Evolutionary conservation across 2,797 vertebrate species (phyloP).

Genomic region (Allobates femoralis): DNA sequence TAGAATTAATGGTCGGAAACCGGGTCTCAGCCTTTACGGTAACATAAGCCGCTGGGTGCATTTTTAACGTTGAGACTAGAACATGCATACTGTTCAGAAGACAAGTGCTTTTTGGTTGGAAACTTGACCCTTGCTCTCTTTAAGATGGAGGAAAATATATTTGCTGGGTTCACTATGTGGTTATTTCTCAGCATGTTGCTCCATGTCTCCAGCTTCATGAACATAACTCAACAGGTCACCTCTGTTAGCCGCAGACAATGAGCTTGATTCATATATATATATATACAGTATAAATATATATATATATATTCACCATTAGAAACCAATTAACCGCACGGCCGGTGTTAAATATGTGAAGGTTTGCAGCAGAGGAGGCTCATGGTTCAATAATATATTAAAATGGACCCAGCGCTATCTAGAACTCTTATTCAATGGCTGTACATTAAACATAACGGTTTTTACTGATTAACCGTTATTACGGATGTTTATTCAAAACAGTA

Average conservation of each 20-base stretch:
- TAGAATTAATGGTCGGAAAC: conserved; percentile 7
- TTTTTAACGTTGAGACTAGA: conserved; percentile 10
- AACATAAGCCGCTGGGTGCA: conserved; percentile 7
- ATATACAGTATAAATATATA: too few species aligned
- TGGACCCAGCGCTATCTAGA: too few species aligned
- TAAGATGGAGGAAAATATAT: conserved; percentile 51
- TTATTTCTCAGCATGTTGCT: conserved; percentile 57
- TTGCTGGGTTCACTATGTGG: conserved; percentile 49
- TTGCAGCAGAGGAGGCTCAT: neutral
- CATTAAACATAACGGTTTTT: too few species aligned
- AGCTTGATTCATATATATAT: conserved; percentile 48
- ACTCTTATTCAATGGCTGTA: too few species aligned
- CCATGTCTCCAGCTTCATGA: conserved; percentile 43
- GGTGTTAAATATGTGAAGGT: neutral
- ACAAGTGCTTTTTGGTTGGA: conserved; percentile 41
- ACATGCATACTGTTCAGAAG: conserved; percentile 16
- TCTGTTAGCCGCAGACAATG: conserved; percentile 53
- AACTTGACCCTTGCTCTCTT: conserved; percentile 41
- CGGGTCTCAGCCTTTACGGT: conserved; percentile 15
- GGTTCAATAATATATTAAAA: too few species aligned
- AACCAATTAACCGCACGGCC: neutral
- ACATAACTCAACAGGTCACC: conserved; percentile 55
- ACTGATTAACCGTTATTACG: too few species aligned
- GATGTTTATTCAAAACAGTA: too few species aligned
- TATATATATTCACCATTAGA: conserved; percentile 48